These are phyloP conservation scores for Cephalopterus ornatus DNA, from an alignment of 2,113 vertebrate species.

Conservation along the genomic window DNA sequence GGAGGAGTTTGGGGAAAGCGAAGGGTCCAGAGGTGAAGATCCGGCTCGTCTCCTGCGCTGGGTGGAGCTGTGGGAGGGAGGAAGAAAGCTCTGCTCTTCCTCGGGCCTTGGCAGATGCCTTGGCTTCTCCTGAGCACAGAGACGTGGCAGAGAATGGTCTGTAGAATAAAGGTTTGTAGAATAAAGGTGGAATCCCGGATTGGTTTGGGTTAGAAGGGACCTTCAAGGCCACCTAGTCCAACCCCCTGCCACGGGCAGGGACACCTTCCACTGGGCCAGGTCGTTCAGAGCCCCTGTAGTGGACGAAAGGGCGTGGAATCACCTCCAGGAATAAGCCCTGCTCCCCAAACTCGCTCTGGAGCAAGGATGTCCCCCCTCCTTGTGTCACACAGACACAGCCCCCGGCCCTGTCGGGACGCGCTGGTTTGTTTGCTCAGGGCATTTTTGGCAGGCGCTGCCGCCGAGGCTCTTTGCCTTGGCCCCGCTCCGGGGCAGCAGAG, in stretches of 20 bases:
- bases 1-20: fast-evolving
- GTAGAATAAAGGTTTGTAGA: background rate
- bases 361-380: background rate
- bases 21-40: background rate
- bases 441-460: background rate
- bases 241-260: background rate
- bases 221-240: background rate
- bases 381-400: fast-evolving
- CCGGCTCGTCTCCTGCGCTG: background rate
- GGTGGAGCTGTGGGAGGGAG: background rate
- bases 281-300: background rate
- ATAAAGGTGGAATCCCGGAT: background rate
- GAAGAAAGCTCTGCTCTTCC: background rate
- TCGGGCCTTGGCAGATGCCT: background rate
- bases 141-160: fast-evolving
- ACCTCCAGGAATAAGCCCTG: background rate
- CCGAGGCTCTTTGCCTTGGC: background rate
- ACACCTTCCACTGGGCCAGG: too few species aligned
- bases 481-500: background rate
- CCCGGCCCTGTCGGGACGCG: fast-evolving
- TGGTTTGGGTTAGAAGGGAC: background rate
- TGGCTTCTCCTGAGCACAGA: background rate
- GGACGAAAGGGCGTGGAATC: background rate
- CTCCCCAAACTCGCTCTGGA: fast-evolving
- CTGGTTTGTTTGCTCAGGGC: background rate